Conservation (phyloP, 1,140 invertebrate genomes). For the Cyclargus thomasi region DNA sequence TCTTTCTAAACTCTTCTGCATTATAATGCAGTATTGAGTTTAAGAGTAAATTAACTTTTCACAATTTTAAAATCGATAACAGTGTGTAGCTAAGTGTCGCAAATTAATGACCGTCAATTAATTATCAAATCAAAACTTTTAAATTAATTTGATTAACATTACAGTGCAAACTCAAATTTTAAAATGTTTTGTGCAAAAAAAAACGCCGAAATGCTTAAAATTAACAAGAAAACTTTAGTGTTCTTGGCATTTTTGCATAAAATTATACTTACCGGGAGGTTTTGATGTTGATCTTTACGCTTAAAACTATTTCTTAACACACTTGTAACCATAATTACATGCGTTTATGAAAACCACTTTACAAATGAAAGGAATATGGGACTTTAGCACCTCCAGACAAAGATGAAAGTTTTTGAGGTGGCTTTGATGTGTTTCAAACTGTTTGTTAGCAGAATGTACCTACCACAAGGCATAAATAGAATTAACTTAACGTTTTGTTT, state of each 20-base stretch:
- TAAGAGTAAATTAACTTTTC: too few species aligned
- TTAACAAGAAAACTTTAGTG: not conserved
- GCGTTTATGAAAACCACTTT: not conserved
- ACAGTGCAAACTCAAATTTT: not conserved
- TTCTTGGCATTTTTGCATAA: not conserved
- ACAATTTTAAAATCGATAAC: too few species aligned
- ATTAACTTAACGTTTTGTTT: not conserved
- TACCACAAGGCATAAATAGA: not conserved
- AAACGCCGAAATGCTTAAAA: not conserved
- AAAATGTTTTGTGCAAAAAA: not conserved
- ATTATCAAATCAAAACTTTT: not conserved
- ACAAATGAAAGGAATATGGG: not conserved
- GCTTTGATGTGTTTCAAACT: conserved; percentile 2
- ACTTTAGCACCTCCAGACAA: not conserved
- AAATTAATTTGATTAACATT: not conserved
- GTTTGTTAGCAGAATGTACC: not conserved
- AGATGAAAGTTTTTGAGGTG: conserved; percentile 10
- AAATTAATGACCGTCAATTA: not conserved
- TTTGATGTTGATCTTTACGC: not conserved
- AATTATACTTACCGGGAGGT: not conserved
- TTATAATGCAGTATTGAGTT: too few species aligned
- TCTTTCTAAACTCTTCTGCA: too few species aligned
- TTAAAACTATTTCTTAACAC: not conserved
- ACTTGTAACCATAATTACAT: not conserved
- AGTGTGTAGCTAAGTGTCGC: too few species aligned